Base-by-base conservation (phyloP, 2,113 vertebrate species). In the Monopterus albus region DNA sequence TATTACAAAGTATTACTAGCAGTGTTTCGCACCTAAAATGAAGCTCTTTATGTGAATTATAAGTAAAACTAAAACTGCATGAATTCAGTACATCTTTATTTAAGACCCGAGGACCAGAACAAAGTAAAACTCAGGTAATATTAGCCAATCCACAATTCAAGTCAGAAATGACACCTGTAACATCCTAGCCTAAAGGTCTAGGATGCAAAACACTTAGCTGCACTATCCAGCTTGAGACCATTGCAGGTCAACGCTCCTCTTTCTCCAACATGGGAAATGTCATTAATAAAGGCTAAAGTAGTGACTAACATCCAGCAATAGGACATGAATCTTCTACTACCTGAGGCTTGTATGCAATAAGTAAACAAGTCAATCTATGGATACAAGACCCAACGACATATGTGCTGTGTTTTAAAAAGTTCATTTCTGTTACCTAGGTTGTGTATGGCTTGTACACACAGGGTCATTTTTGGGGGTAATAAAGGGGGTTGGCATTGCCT, bases 391-490 rank as follows among this genome's bases (percentile, higher is more conserved):
- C n/a, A n/a, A n/a, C n/a, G n/a, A n/a, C n/a, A n/a, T n/a, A n/a
- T n/a, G n/a, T 78, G 66, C 51, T 70, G 51, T 46, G 65, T 40
- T 39, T 11, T 43, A 35, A 45, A 46, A 17, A 38, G 43, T 45
- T 50, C 46, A 49, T 8, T 0, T 46, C 6, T 58, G 7, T 56
- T 23, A 23, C 21, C 49, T 14, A 35, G 15, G 46, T 52, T 62
- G 33, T 51, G 23, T 21, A 26, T 43, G 40, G 68, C 64, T 73
- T 35, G 51, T 84, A 79, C 76, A 79, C 69, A 60, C 39, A 50
- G 45, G 31, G 26, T 72, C 43, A 61, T 76, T 56, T 36, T 6
- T n/a, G 55, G 21, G 72, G 15, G 53, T 49, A 33, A 57, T 69
- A 64, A 71, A 67, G 23, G 4, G 36, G 15, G 35, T 29, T 45